A percentile compares a stretch with the other conserved stretches of the same genome.
Conservation (phyloP, 2,888 invertebrate species). For the Marasmarcha lunaedactyla region DNA sequence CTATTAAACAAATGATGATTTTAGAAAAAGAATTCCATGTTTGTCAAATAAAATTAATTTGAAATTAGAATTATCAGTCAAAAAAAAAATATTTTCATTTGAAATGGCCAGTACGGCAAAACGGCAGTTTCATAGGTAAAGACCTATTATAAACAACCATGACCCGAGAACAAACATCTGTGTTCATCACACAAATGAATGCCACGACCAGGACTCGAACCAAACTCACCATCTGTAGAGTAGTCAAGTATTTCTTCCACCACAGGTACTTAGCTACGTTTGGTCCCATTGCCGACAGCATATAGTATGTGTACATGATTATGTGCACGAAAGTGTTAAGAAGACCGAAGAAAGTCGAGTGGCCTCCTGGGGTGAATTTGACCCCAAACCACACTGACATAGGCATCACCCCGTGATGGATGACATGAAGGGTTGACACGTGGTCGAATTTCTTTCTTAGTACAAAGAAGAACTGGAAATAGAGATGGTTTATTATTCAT, state of each 20-base stretch:
- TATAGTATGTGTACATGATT: conserved; percentile 94
- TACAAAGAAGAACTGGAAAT: conserved; percentile 88
- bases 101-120: too few species aligned
- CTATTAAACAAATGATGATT: too few species aligned
- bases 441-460: conserved; percentile 94
- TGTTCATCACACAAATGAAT: too few species aligned
- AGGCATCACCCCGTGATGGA: conserved; percentile 97
- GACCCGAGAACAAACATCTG: too few species aligned
- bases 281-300: conserved; percentile 92
- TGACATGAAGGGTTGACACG: conserved; percentile 93
- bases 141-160: too few species aligned
- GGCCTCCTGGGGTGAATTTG: conserved; percentile 96
- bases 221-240: conserved; percentile 85
- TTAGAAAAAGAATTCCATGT: too few species aligned
- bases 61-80: too few species aligned
- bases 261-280: conserved; percentile 87
- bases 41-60: too few species aligned
- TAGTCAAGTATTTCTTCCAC: conserved; percentile 97
- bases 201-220: too few species aligned
- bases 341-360: conserved; percentile 95
- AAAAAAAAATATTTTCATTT: too few species aligned
- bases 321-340: conserved; percentile 97
- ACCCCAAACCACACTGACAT: conserved; percentile 98
- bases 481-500: too few species aligned
- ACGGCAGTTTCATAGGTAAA: too few species aligned